These are phyloP conservation scores for Betta splendens DNA, from an alignment of 2,797 vertebrate genomes.

Conservation along the genomic window DNA sequence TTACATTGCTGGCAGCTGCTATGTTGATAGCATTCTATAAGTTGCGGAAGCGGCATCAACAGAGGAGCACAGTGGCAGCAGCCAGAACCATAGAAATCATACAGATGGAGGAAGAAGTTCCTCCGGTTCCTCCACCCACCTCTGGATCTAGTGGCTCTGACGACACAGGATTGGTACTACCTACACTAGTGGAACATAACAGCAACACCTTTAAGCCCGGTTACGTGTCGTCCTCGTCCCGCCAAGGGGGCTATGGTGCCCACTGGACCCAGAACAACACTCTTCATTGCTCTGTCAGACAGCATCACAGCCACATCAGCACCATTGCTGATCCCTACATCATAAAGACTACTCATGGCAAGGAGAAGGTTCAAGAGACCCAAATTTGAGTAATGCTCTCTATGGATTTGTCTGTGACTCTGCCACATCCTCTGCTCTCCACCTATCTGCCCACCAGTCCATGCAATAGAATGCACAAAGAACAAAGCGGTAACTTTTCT, in stretches of 20 bases:
- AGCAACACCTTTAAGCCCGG: constrained; percentile 91
- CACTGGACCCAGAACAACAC: constrained; percentile 97
- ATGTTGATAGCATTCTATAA: constrained; percentile 99
- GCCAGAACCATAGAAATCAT: constrained; percentile 94
- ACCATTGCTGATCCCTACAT: constrained; percentile 90
- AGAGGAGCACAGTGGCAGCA: constrained; percentile 92
- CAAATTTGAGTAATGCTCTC: constrained; percentile 88
- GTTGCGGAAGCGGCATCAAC: constrained; percentile 96
- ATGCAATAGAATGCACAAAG: constrained; percentile 97
- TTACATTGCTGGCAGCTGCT: constrained; percentile 93
- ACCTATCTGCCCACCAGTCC: constrained; percentile 73
- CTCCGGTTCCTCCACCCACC: constrained; percentile 81
- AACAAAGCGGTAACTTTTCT: constrained; percentile 86
- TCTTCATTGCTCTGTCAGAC: constrained; percentile 88
- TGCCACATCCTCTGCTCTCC: constrained; percentile 57
- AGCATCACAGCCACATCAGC: constrained; percentile 85
- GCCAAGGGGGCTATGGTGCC: constrained; percentile 88
- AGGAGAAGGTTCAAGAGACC: constrained; percentile 99
- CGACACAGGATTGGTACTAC: constrained; percentile 88
- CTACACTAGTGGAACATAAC: constrained; percentile 93
- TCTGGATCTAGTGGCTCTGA: constrained; percentile 85
- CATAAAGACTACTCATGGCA: constrained; percentile 93
- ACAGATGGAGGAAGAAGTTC: constrained; percentile 92
- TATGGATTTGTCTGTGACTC: constrained; percentile 69
- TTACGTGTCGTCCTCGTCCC: constrained; percentile 74